phyloP scores from a whole-genome alignment of 2,888 invertebrate genomes.

The Ferdinandea cuprea region DNA sequence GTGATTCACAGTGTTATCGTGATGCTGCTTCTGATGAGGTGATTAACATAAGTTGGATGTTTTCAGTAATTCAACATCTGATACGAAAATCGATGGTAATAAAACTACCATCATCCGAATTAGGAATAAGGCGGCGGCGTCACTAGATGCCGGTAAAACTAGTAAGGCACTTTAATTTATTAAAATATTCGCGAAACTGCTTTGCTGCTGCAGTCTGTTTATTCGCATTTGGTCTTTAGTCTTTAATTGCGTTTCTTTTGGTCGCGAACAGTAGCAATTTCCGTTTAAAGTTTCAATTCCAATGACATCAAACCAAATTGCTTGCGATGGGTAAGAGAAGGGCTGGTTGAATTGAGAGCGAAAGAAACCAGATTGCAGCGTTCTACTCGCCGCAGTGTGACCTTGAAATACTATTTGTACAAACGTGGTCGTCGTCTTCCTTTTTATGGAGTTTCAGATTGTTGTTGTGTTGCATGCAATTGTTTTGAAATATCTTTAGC shows the following conservation, averaged over 20 bases:
- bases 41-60: too few relatives aligned
- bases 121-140: background rate
- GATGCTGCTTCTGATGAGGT: too few relatives aligned
- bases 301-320: too few relatives aligned
- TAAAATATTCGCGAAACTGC: slow-evolving; percentile 25
- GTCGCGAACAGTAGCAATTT: too few relatives aligned
- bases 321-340: slow-evolving; percentile 3
- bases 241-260: too few relatives aligned
- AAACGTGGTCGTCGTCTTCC: too few relatives aligned
- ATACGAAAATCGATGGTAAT: background rate
- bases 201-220: slow-evolving; percentile 6
- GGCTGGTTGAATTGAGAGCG: background rate
- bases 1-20: too few relatives aligned
- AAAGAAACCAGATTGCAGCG: slow-evolving; percentile 16
- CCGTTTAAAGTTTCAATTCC: too few relatives aligned
- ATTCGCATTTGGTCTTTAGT: too few relatives aligned
- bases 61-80: too few relatives aligned
- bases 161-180: background rate
- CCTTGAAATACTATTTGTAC: slow-evolving; percentile 35
- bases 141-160: slow-evolving; percentile 1
- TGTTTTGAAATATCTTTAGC: slow-evolving; percentile 9
- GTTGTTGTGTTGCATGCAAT: slow-evolving; percentile 4
- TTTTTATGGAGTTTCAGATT: slow-evolving; percentile 3
- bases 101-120: slow-evolving; percentile 5
- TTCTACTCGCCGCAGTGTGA: background rate